Evolutionary conservation across 2,113 vertebrate species (phyloP), one percentile per base, ranked within the genome.

Genomic region (Hemiprocne comata): DNA sequence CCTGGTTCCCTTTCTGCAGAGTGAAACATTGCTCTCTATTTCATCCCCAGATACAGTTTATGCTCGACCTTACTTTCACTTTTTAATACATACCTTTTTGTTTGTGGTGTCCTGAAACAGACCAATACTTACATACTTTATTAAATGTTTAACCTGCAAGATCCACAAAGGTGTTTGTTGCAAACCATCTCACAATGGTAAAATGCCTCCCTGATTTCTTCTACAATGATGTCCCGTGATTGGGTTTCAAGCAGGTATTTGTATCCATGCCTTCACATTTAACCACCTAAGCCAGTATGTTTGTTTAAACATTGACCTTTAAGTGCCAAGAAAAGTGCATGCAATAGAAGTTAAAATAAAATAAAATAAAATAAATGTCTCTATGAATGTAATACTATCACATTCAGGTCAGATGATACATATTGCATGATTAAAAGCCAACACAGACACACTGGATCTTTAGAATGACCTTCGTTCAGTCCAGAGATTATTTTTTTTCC

Each of bases 401-500:
- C 85, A 46, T 34, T 20, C 20, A n/a, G 73, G 65, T 75, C 57
- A 65, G 36, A 18, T 6, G 40, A 42, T 38, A 71, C 6, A 26
- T 6, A 10, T 0, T 26, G 40, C 16, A 7, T 8, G 12, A 57
- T 23, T 23, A 66, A 82, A 71, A 71, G 20, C 46, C 69, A 80
- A 1, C 0, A 1, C 17, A 18, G 48, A 44, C 70, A 7, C 3
- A 1, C 0, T 7, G 3, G 11, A 29, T 14, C 67, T 65, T 78
- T 25, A 83, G 34, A 50, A 25, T 36, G 2, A 0, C 34, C 33
- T 15, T 85, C 17, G 2, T 34, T 89, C 17, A 19, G 28, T 29
- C 21, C 50, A 54, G 42, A 85, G 44, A 17, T 65, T 24, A 13
- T 60, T n/a, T 3, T 75, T 34, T 50, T 46, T 19, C 40, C 40